A percentile compares a stretch with the other conserved stretches of the same genome.
These are phyloP conservation scores for Thymelicus acteon DNA, from an alignment of 2,888 invertebrate species.

Conservation along the genomic window DNA sequence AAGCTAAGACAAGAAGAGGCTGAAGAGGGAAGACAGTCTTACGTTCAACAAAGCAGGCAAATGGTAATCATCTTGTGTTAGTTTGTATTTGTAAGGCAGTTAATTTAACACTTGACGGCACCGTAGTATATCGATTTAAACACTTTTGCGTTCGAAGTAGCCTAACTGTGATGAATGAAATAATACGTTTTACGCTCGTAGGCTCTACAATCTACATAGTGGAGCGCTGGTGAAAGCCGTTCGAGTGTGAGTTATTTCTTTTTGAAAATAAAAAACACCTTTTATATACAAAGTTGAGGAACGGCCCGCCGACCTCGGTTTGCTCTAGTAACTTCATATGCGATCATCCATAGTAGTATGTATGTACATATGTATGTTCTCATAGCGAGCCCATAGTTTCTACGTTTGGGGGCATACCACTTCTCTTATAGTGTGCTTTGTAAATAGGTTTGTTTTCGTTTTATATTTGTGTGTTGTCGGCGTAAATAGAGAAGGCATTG, in stretches of 20 bases:
- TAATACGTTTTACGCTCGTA: constrained; percentile 10
- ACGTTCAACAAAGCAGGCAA: too few species aligned
- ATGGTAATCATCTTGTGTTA: too few species aligned
- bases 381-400: background rate
- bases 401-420: constrained; percentile 25
- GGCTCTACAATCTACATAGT: background rate
- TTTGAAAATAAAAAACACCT: background rate
- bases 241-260: constrained; percentile 8
- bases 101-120: background rate
- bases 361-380: too few species aligned
- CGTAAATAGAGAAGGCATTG: constrained; percentile 34
- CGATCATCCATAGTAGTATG: background rate
- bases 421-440: constrained; percentile 18
- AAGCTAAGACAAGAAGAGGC: too few species aligned
- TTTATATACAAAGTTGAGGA: constrained; percentile 8
- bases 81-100: too few species aligned
- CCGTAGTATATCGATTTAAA: constrained; percentile 16
- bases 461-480: constrained; percentile 13
- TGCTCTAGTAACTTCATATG: constrained; percentile 20
- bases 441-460: constrained; percentile 25
- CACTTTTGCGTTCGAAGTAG: background rate
- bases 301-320: background rate
- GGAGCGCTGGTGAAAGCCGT: constrained; percentile 6
- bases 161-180: constrained; percentile 22
- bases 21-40: too few species aligned